phyloP scores from a whole-genome alignment of 2,113 vertebrate species.

The Spea multiplicata region DNA sequence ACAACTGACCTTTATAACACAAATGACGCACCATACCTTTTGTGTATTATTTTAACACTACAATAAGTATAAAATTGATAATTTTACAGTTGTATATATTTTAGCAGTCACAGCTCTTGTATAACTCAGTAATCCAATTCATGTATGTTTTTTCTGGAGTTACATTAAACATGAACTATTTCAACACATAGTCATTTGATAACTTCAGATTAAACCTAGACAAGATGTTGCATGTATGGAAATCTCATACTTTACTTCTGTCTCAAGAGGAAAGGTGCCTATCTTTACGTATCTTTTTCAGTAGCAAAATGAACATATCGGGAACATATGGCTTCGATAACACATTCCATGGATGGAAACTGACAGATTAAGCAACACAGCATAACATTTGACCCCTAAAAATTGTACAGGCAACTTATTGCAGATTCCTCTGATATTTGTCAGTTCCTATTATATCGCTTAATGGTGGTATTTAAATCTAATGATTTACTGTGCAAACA shows the following conservation, averaged over 20 bases:
- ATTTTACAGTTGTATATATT: too few species aligned
- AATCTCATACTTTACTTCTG: slow-evolving; percentile 24
- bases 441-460: neutral
- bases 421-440: slow-evolving; percentile 1
- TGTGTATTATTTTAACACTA: too few species aligned
- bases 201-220: slow-evolving; percentile 26
- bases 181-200: slow-evolving; percentile 27
- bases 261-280: slow-evolving; percentile 17
- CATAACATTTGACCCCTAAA: slow-evolving; percentile 4
- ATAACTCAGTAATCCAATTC: neutral
- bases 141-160: neutral
- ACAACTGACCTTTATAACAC: too few species aligned
- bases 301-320: slow-evolving; percentile 28
- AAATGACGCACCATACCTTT: too few species aligned
- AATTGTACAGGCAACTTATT: neutral
- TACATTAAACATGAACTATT: slow-evolving; percentile 24
- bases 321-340: slow-evolving; percentile 37
- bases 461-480: neutral
- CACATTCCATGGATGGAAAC: neutral
- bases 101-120: neutral
- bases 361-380: slow-evolving; percentile 10
- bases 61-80: too few species aligned
- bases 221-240: slow-evolving; percentile 32
- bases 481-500: neutral
- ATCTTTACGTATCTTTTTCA: slow-evolving; percentile 28